Evolutionary conservation across 2,113 vertebrate genomes (phyloP), one percentile per base, ranked within the genome.

Genomic region (Rhynchopsitta pachyrhyncha): DNA sequence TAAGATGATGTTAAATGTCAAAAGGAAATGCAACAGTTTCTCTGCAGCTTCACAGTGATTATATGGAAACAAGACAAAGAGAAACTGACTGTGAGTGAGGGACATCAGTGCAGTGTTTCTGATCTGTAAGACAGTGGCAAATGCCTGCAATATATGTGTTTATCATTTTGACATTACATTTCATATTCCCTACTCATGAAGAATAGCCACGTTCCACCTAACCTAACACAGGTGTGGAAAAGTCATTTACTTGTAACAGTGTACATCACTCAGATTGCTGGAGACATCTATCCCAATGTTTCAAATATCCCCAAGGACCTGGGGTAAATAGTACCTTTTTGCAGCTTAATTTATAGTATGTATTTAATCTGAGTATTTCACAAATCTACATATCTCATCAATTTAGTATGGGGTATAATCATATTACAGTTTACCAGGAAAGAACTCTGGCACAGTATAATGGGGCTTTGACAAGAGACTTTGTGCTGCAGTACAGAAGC

Each of bases 1-100:
- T 93, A 74, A 96, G 90, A 93, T 85, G 70, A 95, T 95, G 92
- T 84, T 95, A 97, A 97, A 96, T 96, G 96, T 97, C 96, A 97
- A 89, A 98, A 96, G 94, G 94, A 97, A 97, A 97, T 35, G 90
- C 92, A 94, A 91, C 91, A 66, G 92, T 92, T 92, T 97, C 60
- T 95, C 93, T 96, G 60, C 74, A 92, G 82, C 63, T 94, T 97
- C 89, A 68, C 70, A 50, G 55, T 91, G 93, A 95, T 96, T 96
- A 67, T 80, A 67, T 52, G 68, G 92, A 95, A 69, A 86, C 49
- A 76, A 80, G 62, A 93, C 82, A 91, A 96, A 97, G 83, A 90
- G 82, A 89, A 92, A 64, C 83, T 88, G 64, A 37, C 71, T 75
- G 37, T 88, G 95, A 95, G 80, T 0, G 2, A 90, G 89, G 50